phyloP scores from a whole-genome alignment of 2,888 invertebrate species.

The Beris chalybata region DNA sequence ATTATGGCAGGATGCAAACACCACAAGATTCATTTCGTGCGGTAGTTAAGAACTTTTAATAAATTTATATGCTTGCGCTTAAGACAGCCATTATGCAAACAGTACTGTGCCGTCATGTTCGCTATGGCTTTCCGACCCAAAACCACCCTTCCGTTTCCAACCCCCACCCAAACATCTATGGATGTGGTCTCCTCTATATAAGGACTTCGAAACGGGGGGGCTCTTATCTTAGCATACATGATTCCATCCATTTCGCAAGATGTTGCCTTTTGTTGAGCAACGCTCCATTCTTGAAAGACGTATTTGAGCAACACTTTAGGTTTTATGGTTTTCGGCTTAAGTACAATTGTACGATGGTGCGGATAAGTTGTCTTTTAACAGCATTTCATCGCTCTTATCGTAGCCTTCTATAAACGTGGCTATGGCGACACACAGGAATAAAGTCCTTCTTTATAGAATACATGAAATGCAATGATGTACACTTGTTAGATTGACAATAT shows the following conservation, averaged over 20 bases:
- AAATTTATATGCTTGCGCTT: constrained; percentile 31
- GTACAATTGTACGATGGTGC: constrained; percentile 23
- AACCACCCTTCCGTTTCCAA: not conserved
- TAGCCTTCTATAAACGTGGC: not conserved
- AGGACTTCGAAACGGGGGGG: constrained; percentile 15
- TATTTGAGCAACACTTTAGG: constrained; percentile 25
- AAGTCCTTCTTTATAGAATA: not conserved
- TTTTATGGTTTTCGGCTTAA: constrained; percentile 24
- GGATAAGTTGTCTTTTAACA: constrained; percentile 27
- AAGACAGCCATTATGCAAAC: constrained; percentile 32
- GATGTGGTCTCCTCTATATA: not conserved
- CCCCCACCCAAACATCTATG: not conserved
- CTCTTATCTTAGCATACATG: constrained; percentile 26
- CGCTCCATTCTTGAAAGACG: constrained; percentile 4
- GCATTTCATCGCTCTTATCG: constrained; percentile 24
- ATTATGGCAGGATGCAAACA: constrained; percentile 28
- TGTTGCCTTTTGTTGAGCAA: constrained; percentile 29
- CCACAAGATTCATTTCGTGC: constrained; percentile 30
- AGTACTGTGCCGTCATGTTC: constrained; percentile 11
- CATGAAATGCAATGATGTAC: constrained; percentile 11
- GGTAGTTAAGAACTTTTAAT: constrained; percentile 34
- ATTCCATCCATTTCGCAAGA: constrained; percentile 26
- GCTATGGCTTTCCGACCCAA: not conserved
- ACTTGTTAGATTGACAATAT: constrained; percentile 7
- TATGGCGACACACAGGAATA: not conserved